Conservation (phyloP, 2,797 vertebrate genomes). For the Xiphorhynchus erythropygius region DNA sequence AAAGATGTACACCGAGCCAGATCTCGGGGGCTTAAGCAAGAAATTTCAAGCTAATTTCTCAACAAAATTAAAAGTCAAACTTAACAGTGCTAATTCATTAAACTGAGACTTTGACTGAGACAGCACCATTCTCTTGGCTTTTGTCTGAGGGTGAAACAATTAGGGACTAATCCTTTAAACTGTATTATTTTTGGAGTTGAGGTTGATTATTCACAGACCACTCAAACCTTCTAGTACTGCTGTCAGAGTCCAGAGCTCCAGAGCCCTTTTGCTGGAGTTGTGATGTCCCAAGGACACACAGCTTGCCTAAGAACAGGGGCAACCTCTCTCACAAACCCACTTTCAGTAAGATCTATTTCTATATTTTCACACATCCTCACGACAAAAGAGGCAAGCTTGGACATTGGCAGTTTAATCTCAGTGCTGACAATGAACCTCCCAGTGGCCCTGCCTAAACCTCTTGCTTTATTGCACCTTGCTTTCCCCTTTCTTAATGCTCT, state of each 20-base stretch:
- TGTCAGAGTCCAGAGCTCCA: background rate
- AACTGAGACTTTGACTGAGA: background rate
- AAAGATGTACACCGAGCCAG: background rate
- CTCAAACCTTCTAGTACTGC: background rate
- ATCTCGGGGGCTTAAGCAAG: background rate
- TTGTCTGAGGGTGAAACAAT: background rate
- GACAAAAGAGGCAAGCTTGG: background rate
- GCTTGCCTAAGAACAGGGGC: background rate
- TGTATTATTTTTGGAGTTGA: conserved; percentile 22
- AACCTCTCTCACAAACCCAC: background rate
- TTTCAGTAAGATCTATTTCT: background rate
- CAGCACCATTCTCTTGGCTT: background rate
- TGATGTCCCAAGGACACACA: background rate
- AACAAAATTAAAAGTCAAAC: background rate
- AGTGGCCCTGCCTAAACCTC: background rate
- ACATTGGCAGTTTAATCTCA: background rate
- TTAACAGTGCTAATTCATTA: background rate
- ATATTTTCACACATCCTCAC: background rate
- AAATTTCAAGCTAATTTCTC: background rate
- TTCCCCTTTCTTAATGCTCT: background rate
- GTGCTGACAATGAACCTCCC: background rate
- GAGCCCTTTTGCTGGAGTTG: background rate
- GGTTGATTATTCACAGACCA: conserved; percentile 9
- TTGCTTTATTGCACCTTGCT: background rate
- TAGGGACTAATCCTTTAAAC: conserved; percentile 14